phyloP scores from a whole-genome alignment of 2,797 vertebrate species.

The Lutjanus campechanus region DNA sequence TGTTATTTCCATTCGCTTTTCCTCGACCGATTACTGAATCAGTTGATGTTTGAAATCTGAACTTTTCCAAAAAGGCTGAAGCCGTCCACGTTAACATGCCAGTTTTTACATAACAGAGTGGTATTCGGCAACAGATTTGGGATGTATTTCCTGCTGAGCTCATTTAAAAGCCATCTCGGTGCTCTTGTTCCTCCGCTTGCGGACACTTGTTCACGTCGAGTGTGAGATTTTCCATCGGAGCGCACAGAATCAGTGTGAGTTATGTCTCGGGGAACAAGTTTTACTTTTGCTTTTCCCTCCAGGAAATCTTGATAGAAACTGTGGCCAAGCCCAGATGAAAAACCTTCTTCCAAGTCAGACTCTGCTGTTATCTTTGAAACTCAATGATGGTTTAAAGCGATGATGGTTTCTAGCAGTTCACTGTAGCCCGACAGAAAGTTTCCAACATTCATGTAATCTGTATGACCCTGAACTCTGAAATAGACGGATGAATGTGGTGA shows the following conservation, averaged over 20 bases:
- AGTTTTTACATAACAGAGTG: constrained; percentile 3
- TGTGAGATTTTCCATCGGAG: constrained; percentile 15
- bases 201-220: constrained; percentile 3
- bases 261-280: not conserved
- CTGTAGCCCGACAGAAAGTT: not conserved
- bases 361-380: constrained; percentile 24
- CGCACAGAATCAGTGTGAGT: constrained; percentile 3
- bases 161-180: not conserved
- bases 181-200: not conserved
- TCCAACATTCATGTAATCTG: constrained; percentile 30
- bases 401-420: constrained; percentile 10
- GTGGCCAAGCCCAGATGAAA: not conserved
- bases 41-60: not conserved
- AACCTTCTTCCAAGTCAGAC: constrained; percentile 10
- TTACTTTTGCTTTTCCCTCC: constrained; percentile 8
- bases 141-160: constrained; percentile 1
- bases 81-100: not conserved
- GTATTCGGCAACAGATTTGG: not conserved
- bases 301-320: not conserved
- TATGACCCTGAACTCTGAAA: constrained; percentile 22
- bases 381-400: constrained; percentile 6
- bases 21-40: not conserved
- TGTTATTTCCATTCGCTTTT: not conserved
- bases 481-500: constrained; percentile 43
- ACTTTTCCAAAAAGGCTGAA: not conserved